phyloP scores from a whole-genome alignment of 2,797 vertebrate genomes.

The Crocidura indochinensis region DNA sequence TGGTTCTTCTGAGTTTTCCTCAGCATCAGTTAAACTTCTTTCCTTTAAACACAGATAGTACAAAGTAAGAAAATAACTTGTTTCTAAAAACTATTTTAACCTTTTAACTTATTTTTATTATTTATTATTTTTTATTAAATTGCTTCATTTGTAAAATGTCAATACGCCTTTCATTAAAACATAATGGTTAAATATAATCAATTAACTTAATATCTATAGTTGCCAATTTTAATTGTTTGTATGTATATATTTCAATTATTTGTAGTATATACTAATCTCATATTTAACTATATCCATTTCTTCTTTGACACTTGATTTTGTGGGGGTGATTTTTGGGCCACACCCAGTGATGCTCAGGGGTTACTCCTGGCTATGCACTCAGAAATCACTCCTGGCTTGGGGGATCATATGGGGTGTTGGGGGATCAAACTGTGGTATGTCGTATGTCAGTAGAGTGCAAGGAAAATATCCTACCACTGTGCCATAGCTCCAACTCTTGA shows the following conservation, averaged over 20 bases:
- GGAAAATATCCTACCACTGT: too few species aligned
- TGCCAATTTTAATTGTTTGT: constrained; percentile 44
- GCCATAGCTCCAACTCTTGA: too few species aligned
- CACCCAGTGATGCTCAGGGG: too few species aligned
- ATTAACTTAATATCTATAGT: background rate
- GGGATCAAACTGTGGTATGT: too few species aligned
- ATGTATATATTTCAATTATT: constrained; percentile 58
- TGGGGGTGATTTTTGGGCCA: too few species aligned
- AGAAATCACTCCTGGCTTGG: too few species aligned
- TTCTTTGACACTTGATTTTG: constrained; percentile 46
- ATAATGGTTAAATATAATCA: constrained; percentile 59
- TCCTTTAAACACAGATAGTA: constrained; percentile 86
- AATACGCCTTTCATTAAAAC: constrained; percentile 49
- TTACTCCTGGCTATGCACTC: too few species aligned
- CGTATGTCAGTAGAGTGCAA: too few species aligned
- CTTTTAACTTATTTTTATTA: background rate
- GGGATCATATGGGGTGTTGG: too few species aligned
- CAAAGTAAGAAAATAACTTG: constrained; percentile 71
- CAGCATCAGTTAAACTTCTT: constrained; percentile 82
- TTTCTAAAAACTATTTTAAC: constrained; percentile 68
- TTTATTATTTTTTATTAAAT: constrained; percentile 65
- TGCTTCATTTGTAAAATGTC: constrained; percentile 51
- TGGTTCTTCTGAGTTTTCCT: constrained; percentile 89
- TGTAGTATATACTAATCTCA: constrained; percentile 46
- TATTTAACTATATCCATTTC: constrained; percentile 31